Evolutionary conservation across 2,888 invertebrate genomes (phyloP).

Genomic region (Lasioglossum pauxillum): DNA sequence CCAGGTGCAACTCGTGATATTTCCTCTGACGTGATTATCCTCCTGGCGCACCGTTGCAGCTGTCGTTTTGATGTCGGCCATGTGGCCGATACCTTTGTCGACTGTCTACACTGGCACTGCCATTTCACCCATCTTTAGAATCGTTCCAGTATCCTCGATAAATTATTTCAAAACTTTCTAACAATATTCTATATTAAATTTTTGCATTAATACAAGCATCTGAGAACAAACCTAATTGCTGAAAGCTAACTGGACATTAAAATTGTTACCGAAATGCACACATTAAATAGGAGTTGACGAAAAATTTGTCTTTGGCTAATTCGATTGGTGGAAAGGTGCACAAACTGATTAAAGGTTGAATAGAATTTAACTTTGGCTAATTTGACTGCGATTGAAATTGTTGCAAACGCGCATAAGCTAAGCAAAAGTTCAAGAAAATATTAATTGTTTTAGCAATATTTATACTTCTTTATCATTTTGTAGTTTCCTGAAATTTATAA

Average conservation of each 20-base stretch:
- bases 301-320: not conserved
- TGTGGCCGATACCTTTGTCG: slow-evolving; percentile 28
- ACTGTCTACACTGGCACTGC: slow-evolving; percentile 16
- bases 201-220: not conserved
- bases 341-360: too few relatives aligned
- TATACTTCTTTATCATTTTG: not conserved
- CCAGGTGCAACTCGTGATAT: slow-evolving; percentile 59
- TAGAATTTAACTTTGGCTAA: too few relatives aligned
- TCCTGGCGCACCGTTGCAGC: slow-evolving; percentile 20
- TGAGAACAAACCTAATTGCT: not conserved
- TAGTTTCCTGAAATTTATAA: not conserved
- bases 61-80: slow-evolving; percentile 32
- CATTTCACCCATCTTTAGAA: not conserved
- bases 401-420: not conserved
- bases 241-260: too few relatives aligned
- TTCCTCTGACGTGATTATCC: slow-evolving; percentile 36
- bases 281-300: not conserved
- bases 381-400: too few relatives aligned
- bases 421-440: not conserved
- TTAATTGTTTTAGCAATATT: not conserved
- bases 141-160: not conserved
- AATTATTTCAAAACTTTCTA: not conserved
- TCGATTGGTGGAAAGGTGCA: too few relatives aligned
- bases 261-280: not conserved
- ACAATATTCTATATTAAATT: not conserved